Conservation (phyloP, 2,888 invertebrate species). For the Pollenia labialis region DNA sequence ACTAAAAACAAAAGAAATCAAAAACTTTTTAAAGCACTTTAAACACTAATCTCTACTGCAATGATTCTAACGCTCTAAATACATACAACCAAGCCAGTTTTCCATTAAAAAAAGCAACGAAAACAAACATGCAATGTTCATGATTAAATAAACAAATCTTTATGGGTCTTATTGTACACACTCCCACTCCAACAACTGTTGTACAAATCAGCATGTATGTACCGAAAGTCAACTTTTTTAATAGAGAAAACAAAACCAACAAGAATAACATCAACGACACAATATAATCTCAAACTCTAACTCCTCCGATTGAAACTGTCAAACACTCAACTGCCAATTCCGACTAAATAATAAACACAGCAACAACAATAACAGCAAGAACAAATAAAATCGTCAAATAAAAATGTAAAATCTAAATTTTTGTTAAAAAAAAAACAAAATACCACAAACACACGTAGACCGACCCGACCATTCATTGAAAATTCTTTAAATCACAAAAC, state of each 20-base stretch:
- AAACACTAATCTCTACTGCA: background rate
- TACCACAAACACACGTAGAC: background rate
- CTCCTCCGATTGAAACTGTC: conserved; percentile 7
- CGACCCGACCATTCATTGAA: background rate
- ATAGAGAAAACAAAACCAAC: background rate
- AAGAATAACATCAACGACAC: conserved; percentile 5
- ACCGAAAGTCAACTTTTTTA: conserved; percentile 33
- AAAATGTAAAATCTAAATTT: conserved; percentile 31
- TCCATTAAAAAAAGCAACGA: background rate
- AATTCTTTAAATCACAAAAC: background rate
- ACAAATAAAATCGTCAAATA: background rate
- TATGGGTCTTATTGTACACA: conserved; percentile 32
- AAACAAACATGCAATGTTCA: conserved; percentile 43
- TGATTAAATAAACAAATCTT: conserved; percentile 67
- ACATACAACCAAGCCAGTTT: conserved; percentile 35
- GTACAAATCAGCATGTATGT: conserved; percentile 11
- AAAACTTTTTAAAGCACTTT: conserved; percentile 4
- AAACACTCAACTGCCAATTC: conserved; percentile 32
- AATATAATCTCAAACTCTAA: conserved; percentile 39
- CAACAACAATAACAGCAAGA: background rate
- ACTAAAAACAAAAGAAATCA: conserved; percentile 19
- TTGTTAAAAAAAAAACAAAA: conserved; percentile 22
- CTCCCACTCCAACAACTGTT: background rate
- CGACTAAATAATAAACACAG: conserved; percentile 23
- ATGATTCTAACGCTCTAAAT: background rate